Evolutionary conservation across 2,888 invertebrate species (phyloP).

Genomic region (Drosophila mimetica): DNA sequence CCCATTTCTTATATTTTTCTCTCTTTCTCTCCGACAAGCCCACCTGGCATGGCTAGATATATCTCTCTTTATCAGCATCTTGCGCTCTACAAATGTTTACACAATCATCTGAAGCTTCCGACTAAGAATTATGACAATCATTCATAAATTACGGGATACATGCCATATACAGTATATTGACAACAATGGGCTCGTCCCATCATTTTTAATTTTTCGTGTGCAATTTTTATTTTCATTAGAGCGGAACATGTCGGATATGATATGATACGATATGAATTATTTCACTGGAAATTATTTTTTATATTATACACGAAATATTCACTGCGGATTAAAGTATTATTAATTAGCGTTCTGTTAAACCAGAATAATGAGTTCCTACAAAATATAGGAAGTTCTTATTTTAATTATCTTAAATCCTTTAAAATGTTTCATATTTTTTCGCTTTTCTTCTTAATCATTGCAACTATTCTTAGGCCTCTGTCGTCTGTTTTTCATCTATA

Average conservation of each 20-base stretch:
- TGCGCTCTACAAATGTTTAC: constrained; percentile 53
- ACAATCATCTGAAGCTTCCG: constrained; percentile 41
- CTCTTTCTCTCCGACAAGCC: constrained; percentile 55
- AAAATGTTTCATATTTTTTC: no score
- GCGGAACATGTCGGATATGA: constrained; percentile 46
- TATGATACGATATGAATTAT: constrained; percentile 22
- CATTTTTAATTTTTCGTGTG: constrained; percentile 22
- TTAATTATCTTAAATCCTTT: not conserved
- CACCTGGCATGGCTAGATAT: constrained; percentile 32
- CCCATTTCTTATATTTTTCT: constrained; percentile 13
- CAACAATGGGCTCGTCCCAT: constrained; percentile 58
- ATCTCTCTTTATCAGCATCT: constrained; percentile 52
- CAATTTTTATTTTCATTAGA: constrained; percentile 48
- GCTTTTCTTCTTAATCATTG: not conserved
- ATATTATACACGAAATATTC: constrained; percentile 8
- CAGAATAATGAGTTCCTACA: constrained; percentile 17
- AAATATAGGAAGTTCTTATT: not conserved
- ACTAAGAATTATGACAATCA: constrained; percentile 49
- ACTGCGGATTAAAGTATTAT: constrained; percentile 27
- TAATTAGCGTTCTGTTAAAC: constrained; percentile 17
- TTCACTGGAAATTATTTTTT: constrained; percentile 19
- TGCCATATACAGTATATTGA: constrained; percentile 7
- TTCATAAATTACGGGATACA: constrained; percentile 54
- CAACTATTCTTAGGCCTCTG: not conserved
- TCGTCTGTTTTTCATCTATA: not conserved